Evolutionary conservation across 2,113 vertebrate genomes (phyloP).

Genomic region (Halcyon malimbica): DNA sequence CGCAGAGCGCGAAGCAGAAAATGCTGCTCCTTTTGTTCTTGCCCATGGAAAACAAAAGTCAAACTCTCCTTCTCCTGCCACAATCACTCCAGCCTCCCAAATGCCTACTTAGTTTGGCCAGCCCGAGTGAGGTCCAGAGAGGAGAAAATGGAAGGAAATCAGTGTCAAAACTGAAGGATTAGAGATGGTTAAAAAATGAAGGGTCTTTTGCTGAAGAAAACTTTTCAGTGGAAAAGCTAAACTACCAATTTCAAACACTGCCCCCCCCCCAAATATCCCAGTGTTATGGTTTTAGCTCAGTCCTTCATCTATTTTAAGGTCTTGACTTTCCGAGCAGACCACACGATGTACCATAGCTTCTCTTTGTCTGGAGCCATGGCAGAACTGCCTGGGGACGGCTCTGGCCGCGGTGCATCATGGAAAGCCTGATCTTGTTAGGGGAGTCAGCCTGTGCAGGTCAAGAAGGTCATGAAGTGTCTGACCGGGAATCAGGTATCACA

Average conservation of each 20-base stretch:
- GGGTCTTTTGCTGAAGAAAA: not conserved
- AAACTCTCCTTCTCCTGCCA: not conserved
- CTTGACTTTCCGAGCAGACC: not conserved
- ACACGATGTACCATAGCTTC: not conserved
- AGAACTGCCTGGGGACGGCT: not conserved
- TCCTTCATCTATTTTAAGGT: not conserved
- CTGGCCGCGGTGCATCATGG: rapidly evolving
- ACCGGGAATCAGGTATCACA: not conserved
- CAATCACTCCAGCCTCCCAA: not conserved
- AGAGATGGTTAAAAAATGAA: not conserved
- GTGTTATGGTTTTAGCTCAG: not conserved
- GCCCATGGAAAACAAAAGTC: not conserved
- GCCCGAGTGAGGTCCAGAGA: not conserved
- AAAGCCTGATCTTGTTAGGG: not conserved
- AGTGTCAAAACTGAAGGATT: not conserved
- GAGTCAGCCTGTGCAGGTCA: not conserved
- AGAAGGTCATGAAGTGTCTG: not conserved
- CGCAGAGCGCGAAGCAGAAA: not conserved
- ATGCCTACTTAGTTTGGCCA: not conserved
- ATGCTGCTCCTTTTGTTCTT: conserved; percentile 5
- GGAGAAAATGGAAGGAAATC: not conserved
- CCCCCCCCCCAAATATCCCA: not conserved
- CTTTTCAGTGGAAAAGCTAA: not conserved
- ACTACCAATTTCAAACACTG: not conserved
- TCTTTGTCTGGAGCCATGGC: not conserved